Evolutionary conservation across 2,888 invertebrate genomes (phyloP).

Genomic region (Orthosia gracilis): DNA sequence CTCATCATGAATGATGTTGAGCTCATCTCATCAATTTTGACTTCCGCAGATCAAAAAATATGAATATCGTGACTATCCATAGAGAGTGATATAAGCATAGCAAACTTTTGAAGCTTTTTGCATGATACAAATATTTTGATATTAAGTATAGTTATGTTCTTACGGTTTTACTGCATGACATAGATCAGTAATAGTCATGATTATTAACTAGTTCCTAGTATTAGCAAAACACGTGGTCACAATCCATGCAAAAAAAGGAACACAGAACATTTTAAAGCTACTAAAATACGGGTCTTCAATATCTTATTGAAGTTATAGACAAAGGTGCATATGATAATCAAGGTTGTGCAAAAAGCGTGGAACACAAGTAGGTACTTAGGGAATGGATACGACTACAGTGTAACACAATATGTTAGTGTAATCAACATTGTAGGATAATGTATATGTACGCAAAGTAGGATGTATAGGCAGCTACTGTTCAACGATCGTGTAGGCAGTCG

Average conservation of each 20-base stretch:
- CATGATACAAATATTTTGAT: conserved; percentile 32
- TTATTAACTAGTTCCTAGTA: conserved; percentile 30
- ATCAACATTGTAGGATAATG: conserved; percentile 58
- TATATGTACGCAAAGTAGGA: conserved; percentile 59
- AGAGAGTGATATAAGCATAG: conserved; percentile 65
- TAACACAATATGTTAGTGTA: conserved; percentile 60
- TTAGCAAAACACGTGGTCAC: conserved; percentile 34
- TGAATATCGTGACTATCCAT: conserved; percentile 84
- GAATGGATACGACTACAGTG: conserved; percentile 51
- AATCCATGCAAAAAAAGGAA: conserved; percentile 38
- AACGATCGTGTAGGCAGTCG: conserved; percentile 56
- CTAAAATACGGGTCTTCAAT: conserved; percentile 22
- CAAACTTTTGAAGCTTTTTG: conserved; percentile 55
- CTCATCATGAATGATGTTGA: conserved; percentile 68
- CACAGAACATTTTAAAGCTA: conserved; percentile 8
- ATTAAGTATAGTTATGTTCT: conserved; percentile 23
- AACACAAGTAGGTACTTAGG: conserved; percentile 8
- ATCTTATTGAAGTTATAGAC: conserved; percentile 34
- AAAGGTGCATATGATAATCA: conserved; percentile 17
- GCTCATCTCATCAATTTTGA: conserved; percentile 47
- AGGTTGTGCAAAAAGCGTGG: conserved; percentile 42
- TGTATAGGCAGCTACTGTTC: conserved; percentile 57
- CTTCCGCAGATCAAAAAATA: conserved; percentile 84
- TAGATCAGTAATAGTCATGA: conserved; percentile 28
- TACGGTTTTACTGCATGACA: conserved; percentile 28